Evolutionary conservation across 92 coral and sea anemone species (phyloP).

Genomic region (Heteractis magnifica): DNA sequence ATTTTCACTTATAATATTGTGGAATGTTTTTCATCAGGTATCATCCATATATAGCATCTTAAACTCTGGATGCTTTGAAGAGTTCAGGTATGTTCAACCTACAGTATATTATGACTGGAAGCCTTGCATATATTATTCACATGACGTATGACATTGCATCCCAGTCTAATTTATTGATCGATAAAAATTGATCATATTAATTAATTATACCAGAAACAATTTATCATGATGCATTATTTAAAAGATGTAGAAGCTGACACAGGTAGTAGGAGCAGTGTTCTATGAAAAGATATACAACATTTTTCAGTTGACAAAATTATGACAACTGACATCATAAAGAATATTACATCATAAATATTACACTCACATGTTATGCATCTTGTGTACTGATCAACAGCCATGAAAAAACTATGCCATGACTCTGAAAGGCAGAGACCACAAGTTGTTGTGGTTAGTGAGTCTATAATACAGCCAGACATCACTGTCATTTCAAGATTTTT

Average conservation of each 20-base stretch:
- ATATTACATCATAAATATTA: no score
- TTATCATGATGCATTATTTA: no score
- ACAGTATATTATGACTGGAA: not conserved
- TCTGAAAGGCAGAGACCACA: slow-evolving; percentile 5
- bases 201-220: no score
- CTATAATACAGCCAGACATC: slow-evolving; percentile 4
- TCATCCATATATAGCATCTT: not conserved
- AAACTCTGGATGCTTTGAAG: not conserved
- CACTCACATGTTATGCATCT: not conserved
- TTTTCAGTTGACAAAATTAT: not conserved
- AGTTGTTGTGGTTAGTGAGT: slow-evolving; percentile 1
- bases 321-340: no score
- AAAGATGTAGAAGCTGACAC: no score
- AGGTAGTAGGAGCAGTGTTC: no score
- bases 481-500: slow-evolving; percentile 3
- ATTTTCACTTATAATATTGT: not conserved
- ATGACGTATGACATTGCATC: not conserved
- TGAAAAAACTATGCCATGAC: slow-evolving; percentile 6
- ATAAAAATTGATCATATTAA: no score
- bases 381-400: slow-evolving; percentile 8
- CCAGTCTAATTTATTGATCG: no score
- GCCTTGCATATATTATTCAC: not conserved
- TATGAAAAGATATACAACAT: not conserved
- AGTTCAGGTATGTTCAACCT: not conserved
- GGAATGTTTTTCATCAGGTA: not conserved